A percentile compares a stretch with the other conserved stretches of the same genome.
phyloP scores from a whole-genome alignment of 2,888 invertebrate genomes.

The Lasioglossum malachurum region DNA sequence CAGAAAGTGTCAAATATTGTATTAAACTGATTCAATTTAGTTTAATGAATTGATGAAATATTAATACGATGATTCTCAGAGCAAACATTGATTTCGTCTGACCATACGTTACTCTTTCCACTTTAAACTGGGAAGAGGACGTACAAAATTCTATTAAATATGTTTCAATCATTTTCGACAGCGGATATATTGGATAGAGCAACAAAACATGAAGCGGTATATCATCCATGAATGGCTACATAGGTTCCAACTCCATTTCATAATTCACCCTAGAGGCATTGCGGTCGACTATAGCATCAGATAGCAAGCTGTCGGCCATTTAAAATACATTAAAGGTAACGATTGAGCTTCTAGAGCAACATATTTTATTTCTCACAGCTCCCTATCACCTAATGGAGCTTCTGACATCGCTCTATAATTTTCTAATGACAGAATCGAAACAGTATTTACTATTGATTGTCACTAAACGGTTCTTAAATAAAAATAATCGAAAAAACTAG shows the following conservation, averaged over 20 bases:
- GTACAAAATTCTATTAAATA: neutral
- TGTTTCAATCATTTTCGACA: neutral
- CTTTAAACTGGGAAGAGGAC: neutral
- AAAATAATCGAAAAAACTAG: neutral
- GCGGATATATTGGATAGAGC: neutral
- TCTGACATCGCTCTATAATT: neutral
- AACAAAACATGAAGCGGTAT: neutral
- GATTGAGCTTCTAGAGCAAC: neutral
- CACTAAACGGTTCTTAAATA: neutral
- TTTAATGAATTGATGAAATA: neutral
- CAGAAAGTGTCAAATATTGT: no score
- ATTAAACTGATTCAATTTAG: no score
- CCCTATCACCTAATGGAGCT: neutral
- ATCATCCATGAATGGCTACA: neutral
- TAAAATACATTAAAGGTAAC: neutral
- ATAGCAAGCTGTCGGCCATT: neutral
- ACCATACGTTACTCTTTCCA: neutral
- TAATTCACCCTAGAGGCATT: neutral
- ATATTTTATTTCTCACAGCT: neutral
- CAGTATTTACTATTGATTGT: neutral
- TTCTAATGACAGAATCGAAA: neutral
- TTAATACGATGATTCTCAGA: neutral
- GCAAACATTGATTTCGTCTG: neutral
- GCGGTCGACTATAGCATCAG: neutral
- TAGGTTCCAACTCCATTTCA: neutral